Conservation (phyloP, 2,888 invertebrate species). For the Cephus pygmeus region DNA sequence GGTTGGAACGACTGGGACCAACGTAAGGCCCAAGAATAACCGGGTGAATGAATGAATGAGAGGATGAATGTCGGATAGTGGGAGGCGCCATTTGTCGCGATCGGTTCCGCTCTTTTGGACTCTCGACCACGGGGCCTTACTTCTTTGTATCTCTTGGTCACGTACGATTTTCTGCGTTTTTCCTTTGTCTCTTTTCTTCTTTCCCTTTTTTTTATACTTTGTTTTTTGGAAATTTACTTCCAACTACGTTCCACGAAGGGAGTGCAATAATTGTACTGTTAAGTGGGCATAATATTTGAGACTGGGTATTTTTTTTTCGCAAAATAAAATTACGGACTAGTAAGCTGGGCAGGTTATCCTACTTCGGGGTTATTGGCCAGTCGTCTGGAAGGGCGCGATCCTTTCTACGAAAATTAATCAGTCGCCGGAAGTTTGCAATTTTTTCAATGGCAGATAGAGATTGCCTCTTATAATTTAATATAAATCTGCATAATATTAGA, state of each 20-base stretch:
- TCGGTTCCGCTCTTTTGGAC: constrained; percentile 37
- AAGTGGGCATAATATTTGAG: neutral
- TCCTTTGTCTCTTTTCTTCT: neutral
- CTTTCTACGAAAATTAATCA: constrained; percentile 60
- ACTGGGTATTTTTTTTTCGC: neutral
- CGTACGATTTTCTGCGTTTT: constrained; percentile 14
- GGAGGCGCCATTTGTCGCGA: constrained; percentile 40
- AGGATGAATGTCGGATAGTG: constrained; percentile 18
- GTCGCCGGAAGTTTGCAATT: constrained; percentile 56
- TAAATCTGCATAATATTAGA: constrained; percentile 43
- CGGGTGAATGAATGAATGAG: constrained; percentile 8
- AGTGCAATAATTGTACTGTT: neutral
- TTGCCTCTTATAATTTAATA: constrained; percentile 39
- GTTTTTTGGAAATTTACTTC: neutral
- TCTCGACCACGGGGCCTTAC: neutral
- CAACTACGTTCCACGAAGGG: neutral
- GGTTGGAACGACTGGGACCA: neutral
- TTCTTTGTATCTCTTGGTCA: constrained; percentile 16
- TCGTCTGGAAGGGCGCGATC: constrained; percentile 34
- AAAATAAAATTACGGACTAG: neutral
- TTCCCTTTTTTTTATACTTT: neutral
- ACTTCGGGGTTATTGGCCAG: neutral
- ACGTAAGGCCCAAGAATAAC: neutral
- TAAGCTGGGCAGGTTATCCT: neutral
- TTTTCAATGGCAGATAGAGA: constrained; percentile 39